Evolutionary conservation across 2,888 invertebrate species (phyloP).

Genomic region (Tachina lurida): DNA sequence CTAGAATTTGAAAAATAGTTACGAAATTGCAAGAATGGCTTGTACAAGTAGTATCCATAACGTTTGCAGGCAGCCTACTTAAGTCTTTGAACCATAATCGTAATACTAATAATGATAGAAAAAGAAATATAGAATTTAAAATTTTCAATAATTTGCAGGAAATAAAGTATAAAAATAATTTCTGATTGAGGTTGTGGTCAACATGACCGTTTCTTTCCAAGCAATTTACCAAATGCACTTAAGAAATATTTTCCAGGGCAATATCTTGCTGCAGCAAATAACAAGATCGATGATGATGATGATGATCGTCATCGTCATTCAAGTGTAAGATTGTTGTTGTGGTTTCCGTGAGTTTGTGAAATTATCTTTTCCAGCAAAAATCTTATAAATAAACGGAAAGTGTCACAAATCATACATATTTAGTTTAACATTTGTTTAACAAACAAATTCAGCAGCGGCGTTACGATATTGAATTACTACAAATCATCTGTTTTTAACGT

Average conservation of each 20-base stretch:
- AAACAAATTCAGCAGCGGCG: constrained; percentile 27
- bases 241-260: constrained; percentile 43
- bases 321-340: constrained; percentile 58
- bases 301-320: constrained; percentile 43
- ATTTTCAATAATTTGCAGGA: constrained; percentile 50
- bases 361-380: constrained; percentile 52
- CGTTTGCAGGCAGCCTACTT: background rate
- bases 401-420: constrained; percentile 78
- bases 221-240: background rate
- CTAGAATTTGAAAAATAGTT: background rate
- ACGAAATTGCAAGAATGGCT: background rate
- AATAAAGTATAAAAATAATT: constrained; percentile 19
- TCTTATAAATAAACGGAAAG: constrained; percentile 79
- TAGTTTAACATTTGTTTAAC: constrained; percentile 73
- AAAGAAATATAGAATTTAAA: background rate
- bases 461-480: constrained; percentile 59
- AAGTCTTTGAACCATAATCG: background rate
- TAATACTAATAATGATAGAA: constrained; percentile 5
- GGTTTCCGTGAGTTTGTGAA: constrained; percentile 38
- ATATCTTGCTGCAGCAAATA: constrained; percentile 39
- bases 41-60: background rate
- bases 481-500: constrained; percentile 33
- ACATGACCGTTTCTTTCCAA: constrained; percentile 17
- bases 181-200: constrained; percentile 52
- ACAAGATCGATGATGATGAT: constrained; percentile 37